Evolutionary conservation across 2,113 vertebrate genomes (phyloP).

Genomic region (Epinephelus fuscoguttatus): DNA sequence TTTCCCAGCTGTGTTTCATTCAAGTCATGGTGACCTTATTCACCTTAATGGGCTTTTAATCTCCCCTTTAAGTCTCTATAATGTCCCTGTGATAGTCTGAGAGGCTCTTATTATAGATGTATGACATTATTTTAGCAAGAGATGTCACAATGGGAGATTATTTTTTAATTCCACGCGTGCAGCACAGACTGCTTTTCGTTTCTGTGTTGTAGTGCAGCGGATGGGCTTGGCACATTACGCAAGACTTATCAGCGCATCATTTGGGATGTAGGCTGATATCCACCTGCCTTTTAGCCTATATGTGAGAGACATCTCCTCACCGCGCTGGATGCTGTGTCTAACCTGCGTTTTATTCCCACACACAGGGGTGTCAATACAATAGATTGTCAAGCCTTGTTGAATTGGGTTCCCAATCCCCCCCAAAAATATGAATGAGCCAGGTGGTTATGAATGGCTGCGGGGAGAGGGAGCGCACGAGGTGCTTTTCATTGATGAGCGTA

Average conservation of each 20-base stretch:
- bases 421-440: conserved; percentile 80
- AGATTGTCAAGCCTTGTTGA: conserved; percentile 18
- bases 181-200: conserved; percentile 17
- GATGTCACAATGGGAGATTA: conserved; percentile 10
- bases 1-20: neutral
- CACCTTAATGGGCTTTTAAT: conserved; percentile 30
- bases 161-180: conserved; percentile 35
- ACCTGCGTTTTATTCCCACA: neutral
- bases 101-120: neutral
- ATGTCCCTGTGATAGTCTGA: neutral
- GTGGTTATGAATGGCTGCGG: conserved; percentile 80
- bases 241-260: conserved; percentile 70
- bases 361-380: neutral
- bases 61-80: neutral
- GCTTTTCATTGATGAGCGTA: conserved; percentile 77
- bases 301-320: neutral
- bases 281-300: conserved; percentile 32
- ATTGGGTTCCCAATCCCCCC: conserved; percentile 4
- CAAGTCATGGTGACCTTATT: neutral
- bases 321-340: neutral
- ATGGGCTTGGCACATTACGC: conserved; percentile 82
- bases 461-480: conserved; percentile 44
- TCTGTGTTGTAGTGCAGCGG: conserved; percentile 51
- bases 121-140: neutral
- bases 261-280: conserved; percentile 42